phyloP scores from a whole-genome alignment of 2,113 vertebrate genomes.

The Vulpes ferrilata region DNA sequence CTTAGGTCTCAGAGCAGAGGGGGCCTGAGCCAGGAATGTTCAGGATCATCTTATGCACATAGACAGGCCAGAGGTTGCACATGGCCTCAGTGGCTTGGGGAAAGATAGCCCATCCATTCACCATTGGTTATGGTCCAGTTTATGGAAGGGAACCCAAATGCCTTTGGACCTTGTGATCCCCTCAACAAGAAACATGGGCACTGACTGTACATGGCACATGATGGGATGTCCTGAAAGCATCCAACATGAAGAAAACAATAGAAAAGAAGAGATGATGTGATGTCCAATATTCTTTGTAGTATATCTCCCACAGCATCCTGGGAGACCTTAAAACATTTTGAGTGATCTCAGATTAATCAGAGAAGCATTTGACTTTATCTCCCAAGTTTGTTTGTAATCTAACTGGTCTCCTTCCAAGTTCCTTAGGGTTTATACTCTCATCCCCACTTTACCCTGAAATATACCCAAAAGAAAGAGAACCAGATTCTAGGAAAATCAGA shows the following conservation, averaged over 20 bases:
- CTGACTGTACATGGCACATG: conserved; percentile 74
- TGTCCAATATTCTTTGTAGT: neutral
- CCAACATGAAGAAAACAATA: conserved; percentile 70
- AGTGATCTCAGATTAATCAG: neutral
- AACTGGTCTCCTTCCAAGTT: neutral
- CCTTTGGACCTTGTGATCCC: neutral
- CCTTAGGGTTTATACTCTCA: neutral
- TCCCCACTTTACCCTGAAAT: neutral
- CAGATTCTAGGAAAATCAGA: neutral
- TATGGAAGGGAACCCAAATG: conserved; percentile 86
- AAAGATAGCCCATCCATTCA: conserved; percentile 88
- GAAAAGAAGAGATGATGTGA: neutral
- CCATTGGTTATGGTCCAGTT: conserved; percentile 92
- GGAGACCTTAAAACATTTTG: neutral
- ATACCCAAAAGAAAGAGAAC: neutral
- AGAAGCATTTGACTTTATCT: neutral
- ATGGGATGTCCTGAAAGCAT: conserved; percentile 86
- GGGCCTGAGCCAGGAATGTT: conserved; percentile 77
- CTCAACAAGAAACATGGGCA: conserved; percentile 52
- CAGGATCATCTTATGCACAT: conserved; percentile 86
- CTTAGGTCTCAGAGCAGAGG: conserved; percentile 58
- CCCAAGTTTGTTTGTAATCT: neutral
- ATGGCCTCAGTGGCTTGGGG: conserved; percentile 90
- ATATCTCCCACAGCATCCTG: neutral
- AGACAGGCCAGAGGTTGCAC: conserved; percentile 93